Conservation (phyloP, 2,888 invertebrate genomes). For the Oasisia sp. region DNA sequence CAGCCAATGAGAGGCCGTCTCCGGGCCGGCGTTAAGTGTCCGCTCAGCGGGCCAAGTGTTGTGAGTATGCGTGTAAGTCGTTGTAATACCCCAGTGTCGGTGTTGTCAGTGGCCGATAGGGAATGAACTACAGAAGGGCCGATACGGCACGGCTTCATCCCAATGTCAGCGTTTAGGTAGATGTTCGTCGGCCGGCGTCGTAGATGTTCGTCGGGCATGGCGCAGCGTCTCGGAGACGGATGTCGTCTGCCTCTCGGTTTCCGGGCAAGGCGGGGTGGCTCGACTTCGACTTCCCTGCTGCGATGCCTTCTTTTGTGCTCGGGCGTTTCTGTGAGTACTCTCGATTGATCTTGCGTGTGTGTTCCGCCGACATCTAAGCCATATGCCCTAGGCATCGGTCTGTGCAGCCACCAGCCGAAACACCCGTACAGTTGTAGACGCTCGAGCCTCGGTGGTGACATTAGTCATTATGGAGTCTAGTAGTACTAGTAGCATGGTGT, state of each 20-base stretch:
- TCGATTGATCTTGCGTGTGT: conserved; percentile 13
- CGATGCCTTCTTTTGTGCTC: conserved; percentile 6
- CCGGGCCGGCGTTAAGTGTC: not conserved
- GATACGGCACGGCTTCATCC: not conserved
- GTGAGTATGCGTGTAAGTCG: not conserved
- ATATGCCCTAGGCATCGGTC: not conserved
- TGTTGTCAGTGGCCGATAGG: not conserved
- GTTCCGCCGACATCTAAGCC: not conserved
- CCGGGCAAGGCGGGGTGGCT: not conserved
- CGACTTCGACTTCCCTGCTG: not conserved
- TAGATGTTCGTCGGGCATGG: conserved; percentile 7
- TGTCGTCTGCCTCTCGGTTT: not conserved
- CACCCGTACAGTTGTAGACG: not conserved
- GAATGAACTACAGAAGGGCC: conserved; percentile 4
- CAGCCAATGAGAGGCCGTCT: conserved; percentile 8
- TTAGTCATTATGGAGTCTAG: not conserved
- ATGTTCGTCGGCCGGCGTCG: not conserved
- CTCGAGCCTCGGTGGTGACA: not conserved
- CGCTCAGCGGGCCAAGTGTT: not conserved
- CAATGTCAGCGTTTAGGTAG: not conserved
- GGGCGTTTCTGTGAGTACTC: not conserved
- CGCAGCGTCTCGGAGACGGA: not conserved
- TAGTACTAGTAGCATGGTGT: not conserved
- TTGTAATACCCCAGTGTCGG: conserved; percentile 13
- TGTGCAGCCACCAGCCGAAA: not conserved